Conservation (phyloP, 2,888 invertebrate species). For the Iphiclides podalirius region DNA sequence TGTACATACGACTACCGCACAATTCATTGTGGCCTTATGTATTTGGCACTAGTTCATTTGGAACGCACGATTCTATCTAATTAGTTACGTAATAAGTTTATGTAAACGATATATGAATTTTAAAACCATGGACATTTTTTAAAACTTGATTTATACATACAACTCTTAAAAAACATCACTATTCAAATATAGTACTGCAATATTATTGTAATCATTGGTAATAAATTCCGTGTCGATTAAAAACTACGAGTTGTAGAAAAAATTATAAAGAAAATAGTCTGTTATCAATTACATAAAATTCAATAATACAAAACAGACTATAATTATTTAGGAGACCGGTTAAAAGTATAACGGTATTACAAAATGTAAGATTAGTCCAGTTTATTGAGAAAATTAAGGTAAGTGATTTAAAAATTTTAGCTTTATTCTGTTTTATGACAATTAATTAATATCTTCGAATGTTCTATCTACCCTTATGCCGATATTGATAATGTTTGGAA, state of each 20-base stretch:
- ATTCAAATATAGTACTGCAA: slow-evolving; percentile 7
- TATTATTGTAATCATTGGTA: slow-evolving; percentile 15
- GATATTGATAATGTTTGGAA: not conserved
- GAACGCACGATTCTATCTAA: slow-evolving; percentile 69
- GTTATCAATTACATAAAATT: slow-evolving; percentile 7
- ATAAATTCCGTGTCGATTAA: slow-evolving; percentile 18
- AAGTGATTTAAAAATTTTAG: slow-evolving; percentile 4
- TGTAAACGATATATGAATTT: slow-evolving; percentile 40
- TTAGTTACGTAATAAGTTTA: slow-evolving; percentile 46
- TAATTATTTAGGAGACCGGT: not conserved
- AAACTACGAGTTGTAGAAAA: slow-evolving; percentile 7
- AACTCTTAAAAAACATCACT: slow-evolving; percentile 4
- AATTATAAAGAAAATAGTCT: slow-evolving; percentile 5
- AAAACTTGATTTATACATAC: slow-evolving; percentile 8
- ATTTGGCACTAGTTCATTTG: slow-evolving; percentile 78
- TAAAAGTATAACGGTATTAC: not conserved
- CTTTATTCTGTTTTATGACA: too few relatives aligned
- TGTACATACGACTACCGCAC: slow-evolving; percentile 47
- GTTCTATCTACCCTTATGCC: too few relatives aligned
- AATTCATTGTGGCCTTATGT: slow-evolving; percentile 49
- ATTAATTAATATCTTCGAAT: too few relatives aligned
- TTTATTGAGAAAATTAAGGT: not conserved
- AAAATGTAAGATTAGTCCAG: not conserved
- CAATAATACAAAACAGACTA: slow-evolving; percentile 1
- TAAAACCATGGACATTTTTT: slow-evolving; percentile 18